Percentiles rank a stretch among this genome's conserved stretches.
phyloP scores from a whole-genome alignment of 2,113 vertebrate species.

The Platichthys flesus region DNA sequence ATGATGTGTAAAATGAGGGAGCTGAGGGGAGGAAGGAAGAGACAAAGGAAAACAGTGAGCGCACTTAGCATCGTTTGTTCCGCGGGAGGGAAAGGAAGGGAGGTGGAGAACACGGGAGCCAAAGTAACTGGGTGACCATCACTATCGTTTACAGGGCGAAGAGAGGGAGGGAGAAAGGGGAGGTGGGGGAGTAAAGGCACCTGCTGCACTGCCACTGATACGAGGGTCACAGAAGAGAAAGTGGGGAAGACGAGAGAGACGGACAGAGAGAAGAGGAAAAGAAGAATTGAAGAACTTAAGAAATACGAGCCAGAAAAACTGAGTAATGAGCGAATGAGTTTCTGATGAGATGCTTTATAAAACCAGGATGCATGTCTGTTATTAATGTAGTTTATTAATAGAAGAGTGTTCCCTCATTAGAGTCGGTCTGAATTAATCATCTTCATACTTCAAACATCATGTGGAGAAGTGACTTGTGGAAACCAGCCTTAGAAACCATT shows the following conservation, averaged over 20 bases:
- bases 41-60: background rate
- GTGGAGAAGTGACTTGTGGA: conserved; percentile 15
- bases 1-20: background rate
- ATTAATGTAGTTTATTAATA: too few species aligned
- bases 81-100: background rate
- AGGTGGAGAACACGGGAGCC: background rate
- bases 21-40: background rate
- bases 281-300: background rate
- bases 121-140: conserved; percentile 14
- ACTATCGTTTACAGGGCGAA: conserved; percentile 28
- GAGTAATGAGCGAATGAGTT: background rate
- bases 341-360: conserved; percentile 11
- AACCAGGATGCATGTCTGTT: background rate
- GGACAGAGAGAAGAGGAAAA: too few species aligned
- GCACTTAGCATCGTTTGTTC: background rate
- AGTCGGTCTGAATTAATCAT: background rate
- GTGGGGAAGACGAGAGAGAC: background rate
- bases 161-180: conserved; percentile 20
- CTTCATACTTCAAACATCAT: conserved; percentile 11
- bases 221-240: background rate
- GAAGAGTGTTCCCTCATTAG: too few species aligned
- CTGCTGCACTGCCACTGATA: background rate
- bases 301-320: background rate
- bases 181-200: conserved; percentile 14
- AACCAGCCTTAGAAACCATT: conserved; percentile 21